phyloP scores from a whole-genome alignment of 2,113 vertebrate genomes.

The Prionailurus viverrinus region DNA sequence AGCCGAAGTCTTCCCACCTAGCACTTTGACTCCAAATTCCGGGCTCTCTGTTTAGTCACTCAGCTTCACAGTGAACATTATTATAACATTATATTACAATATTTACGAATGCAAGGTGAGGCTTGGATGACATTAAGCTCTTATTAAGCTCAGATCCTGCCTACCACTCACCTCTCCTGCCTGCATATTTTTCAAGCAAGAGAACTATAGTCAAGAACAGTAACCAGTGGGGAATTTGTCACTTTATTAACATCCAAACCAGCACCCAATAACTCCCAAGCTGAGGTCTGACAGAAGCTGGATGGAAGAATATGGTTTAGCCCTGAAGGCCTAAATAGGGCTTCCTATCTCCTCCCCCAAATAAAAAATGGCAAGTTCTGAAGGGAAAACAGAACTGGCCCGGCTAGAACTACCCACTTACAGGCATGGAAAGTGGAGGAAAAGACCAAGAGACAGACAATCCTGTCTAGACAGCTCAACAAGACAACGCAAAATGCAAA shows the following conservation, averaged over 20 bases:
- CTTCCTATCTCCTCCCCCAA: not conserved
- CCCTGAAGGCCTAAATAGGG: not conserved
- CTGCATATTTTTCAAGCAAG: not conserved
- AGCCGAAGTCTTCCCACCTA: conserved; percentile 40
- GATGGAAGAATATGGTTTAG: not conserved
- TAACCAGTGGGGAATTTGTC: conserved; percentile 21
- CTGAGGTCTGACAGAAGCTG: not conserved
- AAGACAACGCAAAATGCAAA: not conserved
- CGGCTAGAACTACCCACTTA: not conserved
- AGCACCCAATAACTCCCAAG: not conserved
- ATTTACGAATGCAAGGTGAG: conserved; percentile 44
- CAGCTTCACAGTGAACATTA: not conserved
- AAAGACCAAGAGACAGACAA: not conserved
- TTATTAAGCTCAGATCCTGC: not conserved
- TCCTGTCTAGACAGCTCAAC: not conserved
- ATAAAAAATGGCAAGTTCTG: not conserved
- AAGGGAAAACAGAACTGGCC: conserved; percentile 36
- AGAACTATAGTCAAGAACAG: conserved; percentile 4
- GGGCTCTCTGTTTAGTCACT: conserved; percentile 10
- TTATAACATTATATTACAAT: not conserved
- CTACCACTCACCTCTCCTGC: not conserved
- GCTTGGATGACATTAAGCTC: not conserved
- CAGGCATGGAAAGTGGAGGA: not conserved
- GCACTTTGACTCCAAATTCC: conserved; percentile 24
- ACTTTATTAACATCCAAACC: conserved; percentile 15